Evolutionary conservation across 2,888 invertebrate species (phyloP).

Genomic region (Mythimna vitellina): DNA sequence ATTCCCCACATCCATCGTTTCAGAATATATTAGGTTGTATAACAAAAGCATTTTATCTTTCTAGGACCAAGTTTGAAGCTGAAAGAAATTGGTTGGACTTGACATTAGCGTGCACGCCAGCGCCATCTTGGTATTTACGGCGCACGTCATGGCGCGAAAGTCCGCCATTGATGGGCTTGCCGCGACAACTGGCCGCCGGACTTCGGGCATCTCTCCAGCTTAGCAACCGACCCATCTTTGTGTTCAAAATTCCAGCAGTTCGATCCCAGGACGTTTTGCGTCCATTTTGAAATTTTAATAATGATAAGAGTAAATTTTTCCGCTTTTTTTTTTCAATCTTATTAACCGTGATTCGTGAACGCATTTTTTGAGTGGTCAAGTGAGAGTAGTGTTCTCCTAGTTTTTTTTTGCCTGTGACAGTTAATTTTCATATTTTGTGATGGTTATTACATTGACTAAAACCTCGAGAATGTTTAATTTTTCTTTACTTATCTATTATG

Average conservation of each 20-base stretch:
- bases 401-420: slow-evolving; percentile 49
- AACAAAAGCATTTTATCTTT: slow-evolving; percentile 7
- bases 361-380: slow-evolving; percentile 45
- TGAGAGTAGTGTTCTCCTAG: slow-evolving; percentile 38
- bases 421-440: slow-evolving; percentile 43
- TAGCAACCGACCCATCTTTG: slow-evolving; percentile 75
- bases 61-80: slow-evolving; percentile 68
- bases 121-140: slow-evolving; percentile 83
- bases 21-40: neutral
- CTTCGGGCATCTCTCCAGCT: slow-evolving; percentile 78
- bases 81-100: slow-evolving; percentile 77
- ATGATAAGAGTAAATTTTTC: slow-evolving; percentile 42
- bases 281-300: slow-evolving; percentile 58
- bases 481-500: neutral
- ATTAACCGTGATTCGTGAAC: slow-evolving; percentile 14
- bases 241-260: slow-evolving; percentile 74
- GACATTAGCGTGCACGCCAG: slow-evolving; percentile 76
- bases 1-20: neutral
- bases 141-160: slow-evolving; percentile 84
- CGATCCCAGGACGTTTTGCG: slow-evolving; percentile 66
- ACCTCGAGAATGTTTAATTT: slow-evolving; percentile 29
- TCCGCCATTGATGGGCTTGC: slow-evolving; percentile 74
- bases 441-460: slow-evolving; percentile 53
- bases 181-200: slow-evolving; percentile 75
- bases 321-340: slow-evolving; percentile 28